A percentile compares a stretch with the other conserved stretches of the same genome.
Conservation (phyloP, 1,140 invertebrate species). For the Orius insidiosus region DNA sequence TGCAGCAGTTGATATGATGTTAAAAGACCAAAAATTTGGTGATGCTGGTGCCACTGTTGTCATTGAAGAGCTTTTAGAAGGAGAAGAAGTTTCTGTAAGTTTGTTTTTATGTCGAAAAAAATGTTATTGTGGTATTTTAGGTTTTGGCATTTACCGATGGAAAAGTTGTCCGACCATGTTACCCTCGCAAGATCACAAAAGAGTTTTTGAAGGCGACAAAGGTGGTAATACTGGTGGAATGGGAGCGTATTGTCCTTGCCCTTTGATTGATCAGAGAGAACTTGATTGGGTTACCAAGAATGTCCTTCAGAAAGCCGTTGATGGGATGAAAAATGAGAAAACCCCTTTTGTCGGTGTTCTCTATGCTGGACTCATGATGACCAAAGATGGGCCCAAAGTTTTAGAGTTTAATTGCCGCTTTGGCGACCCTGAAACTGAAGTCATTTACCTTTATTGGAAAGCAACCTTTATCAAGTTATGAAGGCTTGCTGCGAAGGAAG, state of each 20-base stretch:
- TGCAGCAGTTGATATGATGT: constrained; percentile 59
- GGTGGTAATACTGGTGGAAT: constrained; percentile 98
- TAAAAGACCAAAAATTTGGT: constrained; percentile 60
- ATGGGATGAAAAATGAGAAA: constrained; percentile 59
- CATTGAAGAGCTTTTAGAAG: constrained; percentile 77
- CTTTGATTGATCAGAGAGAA: constrained; percentile 45
- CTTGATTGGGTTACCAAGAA: constrained; percentile 48
- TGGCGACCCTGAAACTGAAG: constrained; percentile 96
- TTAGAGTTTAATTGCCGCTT: constrained; percentile 96
- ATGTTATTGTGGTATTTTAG: no score
- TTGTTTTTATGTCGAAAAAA: no score
- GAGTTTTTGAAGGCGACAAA: constrained; percentile 64
- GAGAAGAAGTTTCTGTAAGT: constrained; percentile 91
- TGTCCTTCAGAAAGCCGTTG: constrained; percentile 62
- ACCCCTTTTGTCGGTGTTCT: constrained; percentile 72
- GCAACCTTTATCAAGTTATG: constrained; percentile 72
- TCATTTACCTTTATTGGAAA: constrained; percentile 71
- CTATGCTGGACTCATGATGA: constrained; percentile 93
- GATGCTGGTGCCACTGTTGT: constrained; percentile 66
- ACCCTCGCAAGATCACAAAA: constrained; percentile 90
- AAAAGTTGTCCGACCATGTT: constrained; percentile 58
- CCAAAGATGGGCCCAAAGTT: constrained; percentile 73
- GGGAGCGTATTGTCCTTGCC: constrained; percentile 91
- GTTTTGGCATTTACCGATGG: constrained; percentile 86
- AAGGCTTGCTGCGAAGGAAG: constrained; percentile 58